These are phyloP conservation scores for Fregetta grallaria DNA, from an alignment of 2,113 vertebrate species.

Conservation along the genomic window DNA sequence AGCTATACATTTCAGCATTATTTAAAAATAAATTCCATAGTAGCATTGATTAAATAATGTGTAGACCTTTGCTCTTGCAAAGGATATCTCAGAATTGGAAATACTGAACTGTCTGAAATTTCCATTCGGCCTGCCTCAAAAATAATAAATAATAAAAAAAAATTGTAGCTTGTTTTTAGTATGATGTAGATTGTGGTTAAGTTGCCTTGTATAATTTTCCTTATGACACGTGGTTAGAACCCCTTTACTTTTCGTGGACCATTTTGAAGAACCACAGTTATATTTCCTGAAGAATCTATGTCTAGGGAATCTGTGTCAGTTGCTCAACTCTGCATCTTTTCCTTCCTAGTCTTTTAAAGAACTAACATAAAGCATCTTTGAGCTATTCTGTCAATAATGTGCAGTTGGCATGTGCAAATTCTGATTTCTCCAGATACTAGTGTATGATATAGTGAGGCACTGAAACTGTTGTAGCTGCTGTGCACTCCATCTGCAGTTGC, in stretches of 20 bases:
- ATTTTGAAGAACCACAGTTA: background rate
- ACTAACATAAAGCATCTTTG: background rate
- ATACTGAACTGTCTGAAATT: background rate
- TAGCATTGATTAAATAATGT: background rate
- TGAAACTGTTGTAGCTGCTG: background rate
- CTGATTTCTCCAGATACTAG: background rate
- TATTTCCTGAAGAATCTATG: background rate
- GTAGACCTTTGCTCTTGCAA: background rate
- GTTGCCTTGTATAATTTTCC: background rate
- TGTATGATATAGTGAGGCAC: background rate
- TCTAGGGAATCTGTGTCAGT: background rate
- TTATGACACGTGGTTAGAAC: background rate
- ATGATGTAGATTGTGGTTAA: background rate
- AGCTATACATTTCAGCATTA: background rate
- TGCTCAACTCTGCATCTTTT: background rate
- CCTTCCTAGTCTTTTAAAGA: background rate
- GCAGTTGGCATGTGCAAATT: background rate
- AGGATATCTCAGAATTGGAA: background rate
- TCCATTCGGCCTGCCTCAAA: background rate
- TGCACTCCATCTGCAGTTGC: background rate
- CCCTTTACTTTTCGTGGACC: background rate
- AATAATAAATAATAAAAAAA: background rate
- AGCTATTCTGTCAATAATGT: background rate
- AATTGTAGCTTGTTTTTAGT: background rate
- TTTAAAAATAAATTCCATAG: background rate